Evolutionary conservation across 2,113 vertebrate species (phyloP).

Genomic region (Gavia stellata): DNA sequence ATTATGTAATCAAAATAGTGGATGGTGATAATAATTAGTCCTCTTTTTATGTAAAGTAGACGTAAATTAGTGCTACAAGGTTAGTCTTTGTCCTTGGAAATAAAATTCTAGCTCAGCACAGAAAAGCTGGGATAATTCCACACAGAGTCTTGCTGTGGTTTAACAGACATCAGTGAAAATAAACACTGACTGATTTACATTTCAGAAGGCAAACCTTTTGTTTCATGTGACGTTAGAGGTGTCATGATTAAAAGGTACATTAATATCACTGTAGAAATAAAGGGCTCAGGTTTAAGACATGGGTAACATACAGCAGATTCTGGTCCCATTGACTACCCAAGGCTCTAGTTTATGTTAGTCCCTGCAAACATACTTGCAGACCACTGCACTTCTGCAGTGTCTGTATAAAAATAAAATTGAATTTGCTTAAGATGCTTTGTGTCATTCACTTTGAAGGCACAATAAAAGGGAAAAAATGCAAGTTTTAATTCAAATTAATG

Average conservation of each 20-base stretch:
- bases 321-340: neutral
- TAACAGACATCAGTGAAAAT: neutral
- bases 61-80: neutral
- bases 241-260: neutral
- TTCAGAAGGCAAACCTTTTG: neutral
- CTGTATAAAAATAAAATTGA: neutral
- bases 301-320: neutral
- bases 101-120: neutral
- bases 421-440: neutral
- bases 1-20: neutral
- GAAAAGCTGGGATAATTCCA: neutral
- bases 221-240: neutral
- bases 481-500: neutral
- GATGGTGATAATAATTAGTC: neutral
- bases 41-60: neutral
- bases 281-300: neutral
- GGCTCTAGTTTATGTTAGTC: neutral
- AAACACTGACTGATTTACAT: neutral
- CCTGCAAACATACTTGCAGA: neutral
- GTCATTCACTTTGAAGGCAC: neutral
- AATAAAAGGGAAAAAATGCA: neutral
- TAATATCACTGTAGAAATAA: neutral
- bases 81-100: neutral
- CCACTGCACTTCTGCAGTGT: neutral
- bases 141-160: neutral